phyloP scores from a whole-genome alignment of 2,113 vertebrate genomes.

The Haemorhous mexicanus region DNA sequence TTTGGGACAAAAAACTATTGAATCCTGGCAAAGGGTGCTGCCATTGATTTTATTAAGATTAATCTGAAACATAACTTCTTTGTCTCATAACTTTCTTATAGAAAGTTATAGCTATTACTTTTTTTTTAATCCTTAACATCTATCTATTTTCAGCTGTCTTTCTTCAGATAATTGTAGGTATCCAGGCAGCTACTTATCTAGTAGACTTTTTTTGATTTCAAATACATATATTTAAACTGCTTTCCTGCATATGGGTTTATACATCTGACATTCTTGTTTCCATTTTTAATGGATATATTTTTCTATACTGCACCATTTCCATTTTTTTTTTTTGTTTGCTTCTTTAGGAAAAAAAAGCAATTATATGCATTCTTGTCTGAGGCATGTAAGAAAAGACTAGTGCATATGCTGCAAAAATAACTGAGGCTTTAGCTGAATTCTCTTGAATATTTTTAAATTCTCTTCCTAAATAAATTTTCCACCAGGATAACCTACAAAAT shows the following conservation, averaged over 20 bases:
- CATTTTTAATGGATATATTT: not conserved
- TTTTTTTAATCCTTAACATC: not conserved
- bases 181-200: not conserved
- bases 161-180: not conserved
- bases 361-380: not conserved
- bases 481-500: not conserved
- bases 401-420: not conserved
- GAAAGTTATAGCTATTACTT: not conserved
- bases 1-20: not conserved
- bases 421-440: not conserved
- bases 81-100: not conserved
- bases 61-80: not conserved
- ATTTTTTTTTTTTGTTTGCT: not conserved
- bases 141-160: not conserved
- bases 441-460: not conserved
- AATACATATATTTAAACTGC: not conserved
- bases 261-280: not conserved
- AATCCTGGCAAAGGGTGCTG: not conserved
- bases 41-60: not conserved
- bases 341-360: not conserved
- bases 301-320: not conserved
- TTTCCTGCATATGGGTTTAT: not conserved
- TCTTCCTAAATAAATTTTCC: conserved; percentile 6
- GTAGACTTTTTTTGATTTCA: not conserved
- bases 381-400: not conserved